phyloP scores from a whole-genome alignment of 2,797 vertebrate species.

The Tarsius wallacei region DNA sequence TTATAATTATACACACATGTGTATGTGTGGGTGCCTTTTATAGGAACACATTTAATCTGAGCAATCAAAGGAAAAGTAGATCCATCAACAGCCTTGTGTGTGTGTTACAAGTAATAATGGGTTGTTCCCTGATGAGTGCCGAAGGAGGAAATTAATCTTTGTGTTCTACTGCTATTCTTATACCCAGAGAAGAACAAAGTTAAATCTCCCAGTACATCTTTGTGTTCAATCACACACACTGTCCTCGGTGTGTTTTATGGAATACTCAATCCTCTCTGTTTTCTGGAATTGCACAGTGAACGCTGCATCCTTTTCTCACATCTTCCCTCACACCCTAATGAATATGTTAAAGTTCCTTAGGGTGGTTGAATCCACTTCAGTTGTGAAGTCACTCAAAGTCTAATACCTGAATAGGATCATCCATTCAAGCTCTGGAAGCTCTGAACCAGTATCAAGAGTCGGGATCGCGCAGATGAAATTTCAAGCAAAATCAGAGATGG shows the following conservation, averaged over 20 bases:
- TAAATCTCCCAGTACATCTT: conserved; percentile 84
- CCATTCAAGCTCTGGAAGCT: conserved; percentile 12
- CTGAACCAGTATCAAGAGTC: neutral
- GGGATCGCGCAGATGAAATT: neutral
- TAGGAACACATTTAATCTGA: conserved; percentile 81
- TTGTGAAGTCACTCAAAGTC: conserved; percentile 30
- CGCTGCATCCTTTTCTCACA: neutral
- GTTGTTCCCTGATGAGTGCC: conserved; percentile 89
- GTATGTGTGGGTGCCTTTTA: conserved; percentile 73
- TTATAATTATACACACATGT: conserved; percentile 75
- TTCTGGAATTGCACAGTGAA: conserved; percentile 49
- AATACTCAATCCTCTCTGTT: conserved; percentile 62
- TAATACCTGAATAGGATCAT: neutral
- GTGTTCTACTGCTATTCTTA: conserved; percentile 83
- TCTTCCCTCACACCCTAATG: conserved; percentile 71
- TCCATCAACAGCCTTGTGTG: conserved; percentile 86
- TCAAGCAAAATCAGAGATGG: conserved; percentile 52
- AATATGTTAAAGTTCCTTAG: conserved; percentile 73
- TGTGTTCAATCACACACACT: conserved; percentile 81
- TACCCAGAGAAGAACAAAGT: conserved; percentile 80
- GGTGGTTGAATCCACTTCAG: conserved; percentile 52
- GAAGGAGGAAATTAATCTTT: conserved; percentile 89
- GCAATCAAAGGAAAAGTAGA: conserved; percentile 82
- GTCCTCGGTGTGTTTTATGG: conserved; percentile 68
- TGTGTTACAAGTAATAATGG: conserved; percentile 89